Conservation (phyloP, 2,888 invertebrate genomes). For the Thysanoteuthis rhombus region DNA sequence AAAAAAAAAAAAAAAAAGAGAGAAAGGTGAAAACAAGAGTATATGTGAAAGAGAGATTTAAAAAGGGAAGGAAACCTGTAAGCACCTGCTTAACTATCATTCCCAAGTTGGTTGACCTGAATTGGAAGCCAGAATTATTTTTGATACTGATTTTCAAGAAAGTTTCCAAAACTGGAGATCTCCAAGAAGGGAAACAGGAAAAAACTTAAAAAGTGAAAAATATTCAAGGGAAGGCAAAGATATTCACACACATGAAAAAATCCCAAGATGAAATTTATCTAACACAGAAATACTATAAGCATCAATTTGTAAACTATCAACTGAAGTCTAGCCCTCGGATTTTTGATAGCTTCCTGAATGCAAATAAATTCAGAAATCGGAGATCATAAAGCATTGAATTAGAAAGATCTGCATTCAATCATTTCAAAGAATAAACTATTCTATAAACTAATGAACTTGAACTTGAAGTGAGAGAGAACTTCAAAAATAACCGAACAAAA, state of each 20-base stretch:
- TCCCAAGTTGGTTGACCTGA: background rate
- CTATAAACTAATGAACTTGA: background rate
- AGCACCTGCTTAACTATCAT: background rate
- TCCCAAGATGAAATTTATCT: background rate
- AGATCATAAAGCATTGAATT: background rate
- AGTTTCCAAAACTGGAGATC: background rate
- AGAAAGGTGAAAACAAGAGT: too few relatives aligned
- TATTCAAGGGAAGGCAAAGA: too few relatives aligned
- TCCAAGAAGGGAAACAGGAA: background rate
- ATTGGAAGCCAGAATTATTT: conserved; percentile 12
- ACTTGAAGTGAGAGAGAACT: background rate
- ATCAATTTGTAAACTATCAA: background rate
- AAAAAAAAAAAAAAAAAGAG: background rate
- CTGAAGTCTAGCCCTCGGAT: background rate
- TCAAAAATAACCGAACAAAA: background rate
- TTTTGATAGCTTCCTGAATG: background rate
- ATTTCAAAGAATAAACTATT: background rate
- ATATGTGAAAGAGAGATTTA: too few relatives aligned
- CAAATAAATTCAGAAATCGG: background rate
- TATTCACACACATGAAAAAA: background rate
- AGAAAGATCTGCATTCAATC: background rate
- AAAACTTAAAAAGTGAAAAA: background rate
- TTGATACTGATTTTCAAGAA: background rate
- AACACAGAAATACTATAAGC: background rate
- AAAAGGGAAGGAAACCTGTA: too few relatives aligned